Evolutionary conservation across 1,140 invertebrate genomes (phyloP).

Genomic region (Pseudomyrmex cubaensis): DNA sequence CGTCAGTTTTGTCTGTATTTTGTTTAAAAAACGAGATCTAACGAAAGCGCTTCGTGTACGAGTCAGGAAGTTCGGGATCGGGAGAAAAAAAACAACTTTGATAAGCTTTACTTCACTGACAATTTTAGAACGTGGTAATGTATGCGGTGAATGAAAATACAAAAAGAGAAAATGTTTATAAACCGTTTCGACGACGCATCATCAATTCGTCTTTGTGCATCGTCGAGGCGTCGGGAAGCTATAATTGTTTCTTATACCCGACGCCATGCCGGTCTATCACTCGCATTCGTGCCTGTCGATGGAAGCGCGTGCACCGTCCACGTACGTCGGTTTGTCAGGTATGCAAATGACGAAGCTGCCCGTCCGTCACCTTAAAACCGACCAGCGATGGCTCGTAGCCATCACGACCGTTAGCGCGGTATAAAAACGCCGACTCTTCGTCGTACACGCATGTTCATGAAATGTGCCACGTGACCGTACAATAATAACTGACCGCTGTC

Average conservation of each 20-base stretch:
- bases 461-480: conserved; percentile 12
- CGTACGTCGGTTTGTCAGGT: conserved; percentile 66
- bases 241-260: conserved; percentile 53
- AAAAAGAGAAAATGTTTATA: conserved; percentile 1
- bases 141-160: conserved; percentile 5
- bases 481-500: conserved; percentile 17
- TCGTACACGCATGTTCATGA: conserved; percentile 30
- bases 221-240: neutral
- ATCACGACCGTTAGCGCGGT: conserved; percentile 65
- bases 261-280: neutral
- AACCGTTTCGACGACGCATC: conserved; percentile 12
- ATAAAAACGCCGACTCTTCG: conserved; percentile 74
- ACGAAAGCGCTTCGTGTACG: neutral
- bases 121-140: neutral
- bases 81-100: too few relatives aligned
- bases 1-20: too few relatives aligned
- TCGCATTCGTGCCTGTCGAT: conserved; percentile 43
- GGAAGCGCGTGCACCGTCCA: conserved; percentile 63
- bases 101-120: too few relatives aligned
- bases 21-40: neutral
- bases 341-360: conserved; percentile 75
- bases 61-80: neutral
- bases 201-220: conserved; percentile 11
- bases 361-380: conserved; percentile 67
- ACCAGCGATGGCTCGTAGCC: conserved; percentile 19